These are phyloP conservation scores for Pantelozetes paolii DNA, from an alignment of 2,888 invertebrate genomes.

Conservation along the genomic window DNA sequence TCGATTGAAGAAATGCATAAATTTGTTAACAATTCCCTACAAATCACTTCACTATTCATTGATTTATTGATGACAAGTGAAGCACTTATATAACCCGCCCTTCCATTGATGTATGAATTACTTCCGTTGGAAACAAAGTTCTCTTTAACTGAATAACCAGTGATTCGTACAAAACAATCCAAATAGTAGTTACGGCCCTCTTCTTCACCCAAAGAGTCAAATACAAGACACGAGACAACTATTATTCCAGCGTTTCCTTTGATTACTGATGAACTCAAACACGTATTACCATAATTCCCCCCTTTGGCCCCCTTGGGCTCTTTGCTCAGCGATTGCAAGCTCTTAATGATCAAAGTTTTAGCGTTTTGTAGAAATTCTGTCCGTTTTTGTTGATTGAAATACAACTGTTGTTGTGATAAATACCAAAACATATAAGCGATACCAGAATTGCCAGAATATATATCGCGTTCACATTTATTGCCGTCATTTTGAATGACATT, in stretches of 20 bases:
- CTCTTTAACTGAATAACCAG: background rate
- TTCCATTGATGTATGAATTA: background rate
- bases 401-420: background rate
- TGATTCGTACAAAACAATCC: background rate
- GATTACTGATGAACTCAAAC: background rate
- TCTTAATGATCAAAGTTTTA: background rate
- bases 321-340: background rate
- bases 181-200: background rate
- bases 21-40: background rate
- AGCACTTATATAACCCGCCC: conserved; percentile 5
- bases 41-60: background rate
- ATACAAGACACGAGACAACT: background rate
- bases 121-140: background rate
- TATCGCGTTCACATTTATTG: background rate
- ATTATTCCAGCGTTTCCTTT: background rate
- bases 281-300: too few relatives aligned
- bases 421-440: background rate
- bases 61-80: background rate
- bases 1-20: background rate
- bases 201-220: background rate
- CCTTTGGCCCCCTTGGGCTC: too few relatives aligned
- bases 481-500: background rate
- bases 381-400: background rate
- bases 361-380: background rate
- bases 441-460: background rate